A percentile compares a stretch with the other conserved stretches of the same genome.
Evolutionary conservation across 2,888 invertebrate genomes (phyloP).

Genomic region (Coenonympha glycerion): DNA sequence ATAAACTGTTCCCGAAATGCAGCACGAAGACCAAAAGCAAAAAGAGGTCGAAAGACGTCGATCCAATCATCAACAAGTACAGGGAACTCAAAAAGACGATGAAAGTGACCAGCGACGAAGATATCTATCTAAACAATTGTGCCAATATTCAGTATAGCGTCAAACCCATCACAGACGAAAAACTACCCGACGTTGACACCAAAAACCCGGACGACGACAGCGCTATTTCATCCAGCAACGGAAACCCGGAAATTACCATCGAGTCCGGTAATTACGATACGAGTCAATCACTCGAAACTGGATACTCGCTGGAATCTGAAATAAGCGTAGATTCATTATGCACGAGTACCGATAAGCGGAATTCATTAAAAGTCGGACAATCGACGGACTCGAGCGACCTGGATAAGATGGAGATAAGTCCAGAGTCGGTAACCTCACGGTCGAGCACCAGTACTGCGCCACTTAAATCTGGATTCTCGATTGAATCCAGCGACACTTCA

Average conservation of each 20-base stretch:
- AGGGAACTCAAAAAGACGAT: constrained; percentile 65
- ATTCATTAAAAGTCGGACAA: constrained; percentile 78
- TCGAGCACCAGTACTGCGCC: constrained; percentile 73
- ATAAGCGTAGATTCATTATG: constrained; percentile 77
- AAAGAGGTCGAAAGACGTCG: constrained; percentile 67
- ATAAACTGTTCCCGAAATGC: constrained; percentile 67
- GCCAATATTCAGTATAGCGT: constrained; percentile 63
- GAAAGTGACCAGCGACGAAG: constrained; percentile 66
- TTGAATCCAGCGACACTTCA: constrained; percentile 79
- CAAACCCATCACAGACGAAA: constrained; percentile 54
- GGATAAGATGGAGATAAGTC: constrained; percentile 75
- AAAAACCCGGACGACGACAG: constrained; percentile 72
- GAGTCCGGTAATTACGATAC: constrained; percentile 68
- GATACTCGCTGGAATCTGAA: constrained; percentile 72
- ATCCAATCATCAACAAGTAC: constrained; percentile 69
- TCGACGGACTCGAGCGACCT: constrained; percentile 82
- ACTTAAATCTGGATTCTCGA: constrained; percentile 74
- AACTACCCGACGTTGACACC: constrained; percentile 53
- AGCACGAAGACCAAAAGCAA: constrained; percentile 70
- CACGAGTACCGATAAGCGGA: constrained; percentile 74
- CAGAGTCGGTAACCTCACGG: constrained; percentile 69
- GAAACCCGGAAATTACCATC: constrained; percentile 71
- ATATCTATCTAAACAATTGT: constrained; percentile 65
- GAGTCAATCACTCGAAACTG: constrained; percentile 70
- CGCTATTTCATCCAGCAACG: constrained; percentile 66